phyloP scores from a whole-genome alignment of 2,113 vertebrate species.

The Spheniscus mendiculus region DNA sequence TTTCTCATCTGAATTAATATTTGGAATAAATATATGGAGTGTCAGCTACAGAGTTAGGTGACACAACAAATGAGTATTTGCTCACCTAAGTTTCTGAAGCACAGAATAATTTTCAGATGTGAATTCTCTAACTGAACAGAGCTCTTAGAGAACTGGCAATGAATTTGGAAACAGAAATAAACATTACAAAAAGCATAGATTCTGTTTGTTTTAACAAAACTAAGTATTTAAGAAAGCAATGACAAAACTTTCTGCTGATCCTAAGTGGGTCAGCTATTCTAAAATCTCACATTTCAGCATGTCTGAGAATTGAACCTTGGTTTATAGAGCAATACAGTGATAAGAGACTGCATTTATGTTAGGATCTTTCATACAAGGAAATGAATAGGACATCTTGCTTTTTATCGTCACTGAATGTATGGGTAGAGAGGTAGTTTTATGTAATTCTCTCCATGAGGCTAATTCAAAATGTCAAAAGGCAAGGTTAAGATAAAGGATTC shows the following conservation, averaged over 20 bases:
- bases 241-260: not conserved
- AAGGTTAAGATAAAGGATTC: not conserved
- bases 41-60: not conserved
- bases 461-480: slow-evolving; percentile 30
- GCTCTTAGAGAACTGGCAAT: not conserved
- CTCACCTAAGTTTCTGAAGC: not conserved
- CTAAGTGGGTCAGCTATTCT: not conserved
- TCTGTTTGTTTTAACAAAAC: not conserved
- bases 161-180: not conserved
- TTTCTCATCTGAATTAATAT: not conserved
- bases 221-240: not conserved
- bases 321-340: not conserved
- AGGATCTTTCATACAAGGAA: not conserved
- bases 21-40: not conserved
- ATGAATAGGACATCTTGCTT: not conserved
- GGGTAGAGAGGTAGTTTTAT: not conserved
- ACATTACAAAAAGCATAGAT: not conserved
- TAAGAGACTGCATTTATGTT: slow-evolving; percentile 8
- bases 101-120: not conserved
- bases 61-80: not conserved
- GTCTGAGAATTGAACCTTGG: slow-evolving; percentile 3
- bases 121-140: not conserved
- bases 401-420: not conserved
- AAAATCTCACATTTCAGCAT: not conserved
- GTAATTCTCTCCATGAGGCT: not conserved